Evolutionary conservation across 2,113 vertebrate species (phyloP).

Genomic region (Perca schrenkii): DNA sequence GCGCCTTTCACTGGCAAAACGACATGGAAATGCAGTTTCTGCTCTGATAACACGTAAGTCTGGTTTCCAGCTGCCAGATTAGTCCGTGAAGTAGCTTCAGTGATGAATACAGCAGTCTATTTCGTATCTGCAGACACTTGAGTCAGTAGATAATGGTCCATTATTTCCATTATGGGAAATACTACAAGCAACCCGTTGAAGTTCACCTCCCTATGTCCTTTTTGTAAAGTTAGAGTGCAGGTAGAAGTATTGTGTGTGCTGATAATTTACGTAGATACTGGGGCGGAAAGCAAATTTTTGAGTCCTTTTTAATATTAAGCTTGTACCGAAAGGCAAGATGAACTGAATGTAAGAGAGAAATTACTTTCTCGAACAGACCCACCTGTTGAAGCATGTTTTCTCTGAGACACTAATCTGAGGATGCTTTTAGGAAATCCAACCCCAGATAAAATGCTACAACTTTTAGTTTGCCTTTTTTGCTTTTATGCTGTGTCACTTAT

Average conservation of each 20-base stretch:
- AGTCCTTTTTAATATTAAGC: not conserved
- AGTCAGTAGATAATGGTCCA: not conserved
- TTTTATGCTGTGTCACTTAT: slow-evolving; percentile 1
- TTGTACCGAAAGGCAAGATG: not conserved
- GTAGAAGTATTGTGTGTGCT: not conserved
- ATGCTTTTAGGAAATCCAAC: slow-evolving; percentile 1
- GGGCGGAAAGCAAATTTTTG: not conserved
- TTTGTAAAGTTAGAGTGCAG: slow-evolving; percentile 16
- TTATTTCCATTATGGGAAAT: not conserved
- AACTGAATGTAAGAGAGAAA: too few relatives aligned
- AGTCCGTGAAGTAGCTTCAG: slow-evolving; percentile 21
- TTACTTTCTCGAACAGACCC: not conserved
- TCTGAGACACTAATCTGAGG: not conserved
- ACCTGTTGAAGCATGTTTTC: not conserved
- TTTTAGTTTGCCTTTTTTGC: not conserved
- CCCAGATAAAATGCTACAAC: not conserved
- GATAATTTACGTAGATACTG: not conserved
- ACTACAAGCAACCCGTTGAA: not conserved
- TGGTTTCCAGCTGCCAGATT: slow-evolving; percentile 55
- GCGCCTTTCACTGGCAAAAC: slow-evolving; percentile 23
- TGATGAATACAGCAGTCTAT: not conserved
- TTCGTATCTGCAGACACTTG: not conserved
- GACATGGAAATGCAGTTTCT: slow-evolving; percentile 48
- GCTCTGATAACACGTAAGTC: slow-evolving; percentile 30
- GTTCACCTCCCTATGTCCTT: slow-evolving; percentile 4